Evolutionary conservation across 2,888 invertebrate species (phyloP).

Genomic region (Euplexia lucipara): DNA sequence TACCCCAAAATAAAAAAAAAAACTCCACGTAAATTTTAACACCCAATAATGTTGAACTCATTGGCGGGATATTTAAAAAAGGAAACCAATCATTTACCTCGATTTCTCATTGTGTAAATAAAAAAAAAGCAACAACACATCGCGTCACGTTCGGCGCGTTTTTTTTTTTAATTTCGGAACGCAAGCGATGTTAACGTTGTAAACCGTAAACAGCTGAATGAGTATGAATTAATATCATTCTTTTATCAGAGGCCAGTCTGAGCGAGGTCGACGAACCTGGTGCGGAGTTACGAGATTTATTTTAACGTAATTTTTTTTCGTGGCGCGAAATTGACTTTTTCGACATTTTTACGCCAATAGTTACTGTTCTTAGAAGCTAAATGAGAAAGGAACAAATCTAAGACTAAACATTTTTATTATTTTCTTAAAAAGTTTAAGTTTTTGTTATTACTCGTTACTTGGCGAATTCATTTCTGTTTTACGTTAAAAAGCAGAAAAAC

Average conservation of each 20-base stretch:
- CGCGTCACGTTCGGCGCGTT: conserved; percentile 46
- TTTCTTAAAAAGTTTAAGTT: background rate
- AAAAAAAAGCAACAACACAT: conserved; percentile 35
- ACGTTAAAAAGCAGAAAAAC: no score
- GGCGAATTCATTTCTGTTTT: rapidly evolving
- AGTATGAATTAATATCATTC: conserved; percentile 81
- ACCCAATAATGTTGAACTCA: conserved; percentile 45
- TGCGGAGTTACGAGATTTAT: conserved; percentile 64
- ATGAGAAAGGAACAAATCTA: background rate
- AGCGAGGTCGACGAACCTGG: conserved; percentile 76
- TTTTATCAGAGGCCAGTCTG: conserved; percentile 80
- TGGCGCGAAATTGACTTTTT: conserved; percentile 9
- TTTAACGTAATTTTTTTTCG: conserved; percentile 60
- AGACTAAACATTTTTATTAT: background rate
- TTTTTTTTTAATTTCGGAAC: conserved; percentile 52
- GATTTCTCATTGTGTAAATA: conserved; percentile 26
- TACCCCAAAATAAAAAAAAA: conserved; percentile 24
- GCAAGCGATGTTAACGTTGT: conserved; percentile 56
- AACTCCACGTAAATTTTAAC: conserved; percentile 20
- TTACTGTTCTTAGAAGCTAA: background rate
- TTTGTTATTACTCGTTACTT: background rate
- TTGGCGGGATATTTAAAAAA: conserved; percentile 56
- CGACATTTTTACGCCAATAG: background rate
- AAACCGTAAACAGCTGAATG: conserved; percentile 69
- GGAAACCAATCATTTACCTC: conserved; percentile 45